These are phyloP conservation scores for Campaea margaritaria DNA, from an alignment of 2,888 invertebrate genomes.

Conservation along the genomic window DNA sequence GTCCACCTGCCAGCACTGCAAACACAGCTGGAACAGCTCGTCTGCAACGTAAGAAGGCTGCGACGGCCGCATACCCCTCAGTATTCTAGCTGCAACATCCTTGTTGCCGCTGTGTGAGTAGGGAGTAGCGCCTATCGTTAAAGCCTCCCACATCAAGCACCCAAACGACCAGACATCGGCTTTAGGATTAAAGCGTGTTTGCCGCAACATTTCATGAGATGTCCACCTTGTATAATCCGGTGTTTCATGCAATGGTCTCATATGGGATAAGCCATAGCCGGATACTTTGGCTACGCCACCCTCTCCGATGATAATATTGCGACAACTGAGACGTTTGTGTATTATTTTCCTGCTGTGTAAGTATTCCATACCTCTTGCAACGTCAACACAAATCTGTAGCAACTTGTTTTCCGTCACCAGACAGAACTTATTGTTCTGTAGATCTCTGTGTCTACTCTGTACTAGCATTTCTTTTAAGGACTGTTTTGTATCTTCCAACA, in stretches of 20 bases:
- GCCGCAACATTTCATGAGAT: conserved; percentile 90
- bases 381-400: conserved; percentile 87
- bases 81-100: conserved; percentile 88
- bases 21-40: conserved; percentile 92
- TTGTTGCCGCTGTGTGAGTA: conserved; percentile 88
- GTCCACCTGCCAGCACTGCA: conserved; percentile 94
- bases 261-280: conserved; percentile 90
- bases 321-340: conserved; percentile 90
- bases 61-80: conserved; percentile 89
- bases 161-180: conserved; percentile 95
- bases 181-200: conserved; percentile 88
- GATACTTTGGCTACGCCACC: conserved; percentile 89
- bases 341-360: conserved; percentile 87
- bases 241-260: conserved; percentile 86
- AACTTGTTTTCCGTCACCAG: conserved; percentile 87
- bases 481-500: conserved; percentile 88
- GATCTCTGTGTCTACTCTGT: conserved; percentile 83
- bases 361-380: conserved; percentile 90
- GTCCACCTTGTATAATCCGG: conserved; percentile 92
- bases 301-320: conserved; percentile 88
- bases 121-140: conserved; percentile 91
- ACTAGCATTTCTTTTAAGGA: conserved; percentile 90
- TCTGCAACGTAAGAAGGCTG: conserved; percentile 91
- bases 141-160: conserved; percentile 92
- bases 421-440: conserved; percentile 84